Percentiles rank a stretch among this genome's conserved stretches.
Evolutionary conservation across 2,888 invertebrate species (phyloP).

Genomic region (Brachynemurus nebulosus): DNA sequence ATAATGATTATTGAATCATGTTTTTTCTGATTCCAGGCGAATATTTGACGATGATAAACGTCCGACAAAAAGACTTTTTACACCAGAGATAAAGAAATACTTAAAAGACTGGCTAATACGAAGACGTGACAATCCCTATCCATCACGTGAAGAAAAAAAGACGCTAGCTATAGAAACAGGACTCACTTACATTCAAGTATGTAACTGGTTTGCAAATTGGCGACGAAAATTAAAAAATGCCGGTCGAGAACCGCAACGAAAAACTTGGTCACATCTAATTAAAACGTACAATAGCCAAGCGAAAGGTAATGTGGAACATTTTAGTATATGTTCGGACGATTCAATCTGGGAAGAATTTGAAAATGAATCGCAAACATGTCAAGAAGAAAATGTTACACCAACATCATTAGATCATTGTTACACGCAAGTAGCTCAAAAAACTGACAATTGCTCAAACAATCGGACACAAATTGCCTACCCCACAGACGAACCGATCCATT

Average conservation of each 20-base stretch:
- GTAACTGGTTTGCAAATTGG: constrained; percentile 79
- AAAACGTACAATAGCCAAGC: constrained; percentile 59
- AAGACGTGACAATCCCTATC: constrained; percentile 63
- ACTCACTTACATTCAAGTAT: constrained; percentile 63
- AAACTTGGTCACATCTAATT: constrained; percentile 61
- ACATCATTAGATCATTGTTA: constrained; percentile 26
- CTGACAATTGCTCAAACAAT: constrained; percentile 10
- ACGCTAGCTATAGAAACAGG: constrained; percentile 57
- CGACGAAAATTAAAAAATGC: constrained; percentile 63
- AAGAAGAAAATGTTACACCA: constrained; percentile 8
- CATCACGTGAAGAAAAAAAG: constrained; percentile 64
- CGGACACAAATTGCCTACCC: constrained; percentile 14
- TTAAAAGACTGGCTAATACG: constrained; percentile 65
- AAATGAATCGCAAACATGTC: constrained; percentile 11
- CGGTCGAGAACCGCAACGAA: constrained; percentile 49
- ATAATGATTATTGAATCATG: background rate
- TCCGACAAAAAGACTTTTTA: constrained; percentile 58
- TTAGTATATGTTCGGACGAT: constrained; percentile 63
- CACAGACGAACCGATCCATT: constrained; percentile 20
- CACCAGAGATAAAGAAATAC: constrained; percentile 64
- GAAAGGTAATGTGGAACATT: constrained; percentile 65
- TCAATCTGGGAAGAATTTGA: constrained; percentile 66
- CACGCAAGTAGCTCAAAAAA: constrained; percentile 17
- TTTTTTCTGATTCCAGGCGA: constrained; percentile 30
- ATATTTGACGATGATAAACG: constrained; percentile 45